Evolutionary conservation across 2,888 invertebrate species (phyloP).

Genomic region (Megalurothrips usitatus): DNA sequence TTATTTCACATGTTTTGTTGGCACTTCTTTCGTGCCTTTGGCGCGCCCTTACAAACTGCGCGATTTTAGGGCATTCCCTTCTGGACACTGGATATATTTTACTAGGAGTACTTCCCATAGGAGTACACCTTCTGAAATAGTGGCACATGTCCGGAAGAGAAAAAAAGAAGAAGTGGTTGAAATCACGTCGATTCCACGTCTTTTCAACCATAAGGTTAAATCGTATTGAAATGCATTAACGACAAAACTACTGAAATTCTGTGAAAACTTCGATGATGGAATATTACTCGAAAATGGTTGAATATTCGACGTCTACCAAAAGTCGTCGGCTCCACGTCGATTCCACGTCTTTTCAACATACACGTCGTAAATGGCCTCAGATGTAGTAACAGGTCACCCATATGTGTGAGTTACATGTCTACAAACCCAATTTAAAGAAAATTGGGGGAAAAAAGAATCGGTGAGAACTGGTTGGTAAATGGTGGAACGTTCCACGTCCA

Average conservation of each 20-base stretch:
- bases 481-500: neutral
- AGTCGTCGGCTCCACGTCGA: neutral
- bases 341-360: neutral
- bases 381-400: neutral
- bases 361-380: neutral
- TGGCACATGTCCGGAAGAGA: neutral
- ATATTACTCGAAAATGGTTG: neutral
- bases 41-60: too few relatives aligned
- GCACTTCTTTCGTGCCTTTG: too few relatives aligned
- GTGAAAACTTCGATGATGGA: neutral
- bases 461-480: neutral
- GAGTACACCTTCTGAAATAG: too few relatives aligned
- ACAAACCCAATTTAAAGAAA: neutral
- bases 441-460: neutral
- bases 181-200: neutral
- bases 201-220: neutral
- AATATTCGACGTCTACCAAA: neutral
- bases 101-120: too few relatives aligned
- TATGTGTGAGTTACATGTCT: neutral
- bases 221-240: neutral
- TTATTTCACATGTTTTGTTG: too few relatives aligned
- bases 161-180: neutral
- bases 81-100: too few relatives aligned
- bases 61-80: too few relatives aligned
- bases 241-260: too few relatives aligned